Conservation (phyloP, 2,113 vertebrate genomes). For the Leptosomus discolor region DNA sequence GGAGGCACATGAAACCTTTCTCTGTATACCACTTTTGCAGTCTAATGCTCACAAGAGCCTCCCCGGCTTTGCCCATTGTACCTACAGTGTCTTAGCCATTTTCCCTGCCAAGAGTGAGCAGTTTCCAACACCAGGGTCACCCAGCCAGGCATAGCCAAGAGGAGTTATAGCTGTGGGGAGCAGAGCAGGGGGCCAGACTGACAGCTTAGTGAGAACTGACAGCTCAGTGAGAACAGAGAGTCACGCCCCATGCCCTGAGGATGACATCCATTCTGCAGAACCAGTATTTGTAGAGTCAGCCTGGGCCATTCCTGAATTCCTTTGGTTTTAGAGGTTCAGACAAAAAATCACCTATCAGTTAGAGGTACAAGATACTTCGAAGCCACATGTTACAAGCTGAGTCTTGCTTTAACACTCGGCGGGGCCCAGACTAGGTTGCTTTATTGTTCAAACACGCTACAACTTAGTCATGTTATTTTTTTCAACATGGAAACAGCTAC, state of each 20-base stretch:
- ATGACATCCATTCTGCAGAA: background rate
- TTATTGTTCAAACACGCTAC: background rate
- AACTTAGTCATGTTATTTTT: constrained; percentile 34
- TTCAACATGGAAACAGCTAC: constrained; percentile 26
- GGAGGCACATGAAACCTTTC: background rate
- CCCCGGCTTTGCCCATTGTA: background rate
- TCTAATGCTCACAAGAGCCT: background rate
- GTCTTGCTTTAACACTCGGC: background rate
- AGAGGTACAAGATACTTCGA: background rate
- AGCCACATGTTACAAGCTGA: background rate
- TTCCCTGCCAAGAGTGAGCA: background rate
- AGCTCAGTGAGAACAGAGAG: background rate
- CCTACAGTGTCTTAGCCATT: background rate
- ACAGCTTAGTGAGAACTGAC: rapidly evolving
- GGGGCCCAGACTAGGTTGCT: background rate
- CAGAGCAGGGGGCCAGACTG: background rate
- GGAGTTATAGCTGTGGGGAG: background rate
- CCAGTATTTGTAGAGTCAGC: background rate
- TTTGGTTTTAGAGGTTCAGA: background rate
- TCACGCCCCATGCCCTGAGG: background rate
- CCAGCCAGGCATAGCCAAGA: background rate
- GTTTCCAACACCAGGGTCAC: background rate
- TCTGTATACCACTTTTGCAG: background rate
- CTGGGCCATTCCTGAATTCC: background rate
- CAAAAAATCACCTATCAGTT: background rate